Conservation (phyloP, 2,888 invertebrate genomes). For the Cynaeus angustus region DNA sequence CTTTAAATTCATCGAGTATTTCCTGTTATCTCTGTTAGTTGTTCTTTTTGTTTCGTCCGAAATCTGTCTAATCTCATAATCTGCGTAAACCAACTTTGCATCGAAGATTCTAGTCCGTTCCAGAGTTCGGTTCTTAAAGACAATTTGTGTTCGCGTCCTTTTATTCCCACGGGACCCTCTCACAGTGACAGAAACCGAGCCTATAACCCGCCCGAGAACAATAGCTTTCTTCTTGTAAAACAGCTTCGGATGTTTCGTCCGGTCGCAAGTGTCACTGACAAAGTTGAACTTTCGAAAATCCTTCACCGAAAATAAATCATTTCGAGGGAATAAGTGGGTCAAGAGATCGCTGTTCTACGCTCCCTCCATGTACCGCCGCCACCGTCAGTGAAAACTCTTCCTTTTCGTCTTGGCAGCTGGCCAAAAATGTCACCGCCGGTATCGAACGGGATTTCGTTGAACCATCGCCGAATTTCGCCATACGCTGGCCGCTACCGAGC, state of each 20-base stretch:
- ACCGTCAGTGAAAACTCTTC: slow-evolving; percentile 24
- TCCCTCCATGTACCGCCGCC: slow-evolving; percentile 13
- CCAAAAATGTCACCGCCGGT: slow-evolving; percentile 60
- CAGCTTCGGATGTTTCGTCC: slow-evolving; percentile 6
- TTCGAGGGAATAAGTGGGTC: slow-evolving; percentile 26
- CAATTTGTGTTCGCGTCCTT: not conserved
- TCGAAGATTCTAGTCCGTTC: not conserved
- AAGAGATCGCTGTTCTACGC: slow-evolving; percentile 19
- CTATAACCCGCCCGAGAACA: slow-evolving; percentile 20
- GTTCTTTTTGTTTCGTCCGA: too few relatives aligned
- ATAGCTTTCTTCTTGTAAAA: slow-evolving; percentile 15
- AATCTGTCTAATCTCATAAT: too few relatives aligned
- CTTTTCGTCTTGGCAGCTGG: slow-evolving; percentile 54
- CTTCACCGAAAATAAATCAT: slow-evolving; percentile 27
- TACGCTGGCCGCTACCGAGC: slow-evolving; percentile 18
- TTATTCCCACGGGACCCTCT: not conserved
- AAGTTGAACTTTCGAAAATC: slow-evolving; percentile 19
- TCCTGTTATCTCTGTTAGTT: too few relatives aligned
- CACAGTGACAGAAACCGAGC: slow-evolving; percentile 8
- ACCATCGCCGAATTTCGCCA: slow-evolving; percentile 45
- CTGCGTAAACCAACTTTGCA: too few relatives aligned
- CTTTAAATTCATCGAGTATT: too few relatives aligned
- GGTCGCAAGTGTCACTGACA: slow-evolving; percentile 16
- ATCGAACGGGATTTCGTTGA: slow-evolving; percentile 54
- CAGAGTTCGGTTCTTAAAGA: not conserved